These are phyloP conservation scores for Lithosia quadra DNA, from an alignment of 2,888 invertebrate genomes.

Conservation along the genomic window DNA sequence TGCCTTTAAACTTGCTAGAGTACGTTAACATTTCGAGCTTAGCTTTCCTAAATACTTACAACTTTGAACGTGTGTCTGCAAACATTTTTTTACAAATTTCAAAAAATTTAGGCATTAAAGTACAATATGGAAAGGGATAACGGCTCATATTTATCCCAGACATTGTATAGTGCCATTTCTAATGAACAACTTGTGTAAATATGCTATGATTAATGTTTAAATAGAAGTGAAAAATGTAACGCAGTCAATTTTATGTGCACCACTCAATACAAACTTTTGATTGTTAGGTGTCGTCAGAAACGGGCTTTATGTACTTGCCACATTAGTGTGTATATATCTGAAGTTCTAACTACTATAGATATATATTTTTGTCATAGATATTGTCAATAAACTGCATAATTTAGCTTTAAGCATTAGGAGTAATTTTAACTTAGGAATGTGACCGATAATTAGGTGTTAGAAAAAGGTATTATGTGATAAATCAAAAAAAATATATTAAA, in stretches of 20 bases:
- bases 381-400: conserved; percentile 81
- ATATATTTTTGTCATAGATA: conserved; percentile 78
- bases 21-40: conserved; percentile 63
- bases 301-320: conserved; percentile 73
- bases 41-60: conserved; percentile 53
- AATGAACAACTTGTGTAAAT: conserved; percentile 74
- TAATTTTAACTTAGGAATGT: conserved; percentile 61
- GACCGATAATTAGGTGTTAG: conserved; percentile 60
- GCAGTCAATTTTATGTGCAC: conserved; percentile 80
- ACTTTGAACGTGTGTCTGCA: conserved; percentile 22
- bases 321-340: conserved; percentile 64
- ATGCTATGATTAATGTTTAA: conserved; percentile 52
- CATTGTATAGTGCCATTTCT: conserved; percentile 71
- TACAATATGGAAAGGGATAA: conserved; percentile 46
- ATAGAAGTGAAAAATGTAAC: conserved; percentile 68
- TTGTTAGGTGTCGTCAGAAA: conserved; percentile 49
- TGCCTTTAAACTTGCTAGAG: conserved; percentile 59
- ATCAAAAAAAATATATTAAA: conserved; percentile 62
- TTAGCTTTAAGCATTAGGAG: conserved; percentile 73
- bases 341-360: conserved; percentile 48
- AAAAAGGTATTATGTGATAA: conserved; percentile 77
- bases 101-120: conserved; percentile 46
- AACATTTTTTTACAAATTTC: background rate
- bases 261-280: conserved; percentile 65
- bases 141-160: conserved; percentile 42